phyloP scores from a whole-genome alignment of 2,888 invertebrate genomes.

The Epistrophe eligans region DNA sequence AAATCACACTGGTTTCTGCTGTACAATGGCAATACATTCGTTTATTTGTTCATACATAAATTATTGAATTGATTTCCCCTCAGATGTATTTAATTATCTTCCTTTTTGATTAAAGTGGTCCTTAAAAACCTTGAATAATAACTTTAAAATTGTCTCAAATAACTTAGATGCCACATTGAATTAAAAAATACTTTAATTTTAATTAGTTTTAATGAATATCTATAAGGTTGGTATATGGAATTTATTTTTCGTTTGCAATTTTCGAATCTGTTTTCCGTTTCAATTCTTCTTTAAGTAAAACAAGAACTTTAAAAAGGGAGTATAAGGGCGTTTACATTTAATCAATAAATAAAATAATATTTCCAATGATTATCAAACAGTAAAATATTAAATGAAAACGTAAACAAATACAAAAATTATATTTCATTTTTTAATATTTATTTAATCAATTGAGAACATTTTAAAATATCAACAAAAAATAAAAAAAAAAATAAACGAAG shows the following conservation, averaged over 20 bases:
- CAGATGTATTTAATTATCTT: no score
- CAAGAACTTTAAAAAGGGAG: constrained; percentile 37
- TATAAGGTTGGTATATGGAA: neutral
- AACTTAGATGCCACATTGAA: no score
- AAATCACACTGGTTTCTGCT: no score
- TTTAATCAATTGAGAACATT: neutral
- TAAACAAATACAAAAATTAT: neutral
- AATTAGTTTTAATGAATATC: neutral
- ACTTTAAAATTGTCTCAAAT: no score
- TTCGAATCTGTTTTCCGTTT: neutral
- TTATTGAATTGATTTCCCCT: no score
- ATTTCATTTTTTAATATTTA: neutral
- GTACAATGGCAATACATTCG: no score
- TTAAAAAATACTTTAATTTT: no score
- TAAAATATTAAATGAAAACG: neutral
- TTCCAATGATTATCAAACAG: constrained; percentile 25
- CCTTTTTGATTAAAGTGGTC: no score
- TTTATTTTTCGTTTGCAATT: neutral
- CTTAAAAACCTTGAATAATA: no score
- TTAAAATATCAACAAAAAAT: constrained; percentile 20
- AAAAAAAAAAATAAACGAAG: constrained; percentile 60
- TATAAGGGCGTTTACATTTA: constrained; percentile 45
- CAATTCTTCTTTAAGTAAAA: constrained; percentile 4
- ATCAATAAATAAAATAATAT: constrained; percentile 46
- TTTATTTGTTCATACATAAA: no score